Percentiles rank a stretch among this genome's conserved stretches.
Evolutionary conservation across 2,797 vertebrate genomes (phyloP).

Genomic region (Acestrorhynchus altus): DNA sequence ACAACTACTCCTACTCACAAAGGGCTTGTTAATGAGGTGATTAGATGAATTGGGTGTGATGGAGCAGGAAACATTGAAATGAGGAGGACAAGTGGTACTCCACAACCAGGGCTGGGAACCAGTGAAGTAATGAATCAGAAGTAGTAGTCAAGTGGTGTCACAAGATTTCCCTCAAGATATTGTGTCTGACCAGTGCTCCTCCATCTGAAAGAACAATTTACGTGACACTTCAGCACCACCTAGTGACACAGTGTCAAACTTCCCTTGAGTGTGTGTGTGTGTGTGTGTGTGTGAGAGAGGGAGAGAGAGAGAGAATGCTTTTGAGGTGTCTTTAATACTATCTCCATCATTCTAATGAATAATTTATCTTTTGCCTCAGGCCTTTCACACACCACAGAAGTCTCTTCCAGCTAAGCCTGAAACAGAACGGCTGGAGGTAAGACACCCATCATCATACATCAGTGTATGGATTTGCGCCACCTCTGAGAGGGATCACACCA

Average conservation of each 20-base stretch:
- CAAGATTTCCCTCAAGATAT: background rate
- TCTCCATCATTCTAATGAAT: background rate
- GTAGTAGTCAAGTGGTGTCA: background rate
- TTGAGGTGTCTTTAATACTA: background rate
- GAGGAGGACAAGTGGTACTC: too few species aligned
- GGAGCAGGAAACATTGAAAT: too few species aligned
- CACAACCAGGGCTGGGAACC: too few species aligned
- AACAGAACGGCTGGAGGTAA: conserved; percentile 64
- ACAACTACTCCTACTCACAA: too few species aligned
- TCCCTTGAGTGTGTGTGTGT: background rate
- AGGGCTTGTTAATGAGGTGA: too few species aligned
- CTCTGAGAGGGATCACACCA: background rate
- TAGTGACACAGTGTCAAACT: conserved; percentile 50
- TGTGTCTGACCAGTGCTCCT: background rate
- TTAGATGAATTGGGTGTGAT: too few species aligned
- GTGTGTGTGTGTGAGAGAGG: background rate
- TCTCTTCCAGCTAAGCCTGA: conserved; percentile 70
- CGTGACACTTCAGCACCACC: conserved; percentile 58
- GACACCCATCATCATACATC: background rate
- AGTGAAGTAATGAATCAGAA: too few species aligned
- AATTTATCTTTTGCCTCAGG: conserved; percentile 54
- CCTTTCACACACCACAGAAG: conserved; percentile 73
- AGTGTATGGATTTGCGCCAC: background rate
- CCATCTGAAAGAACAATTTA: conserved; percentile 4
- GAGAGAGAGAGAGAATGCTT: background rate